These are phyloP conservation scores for Pocillopora damicornis DNA, from an alignment of 64 coral and sea anemone genomes.

Conservation along the genomic window DNA sequence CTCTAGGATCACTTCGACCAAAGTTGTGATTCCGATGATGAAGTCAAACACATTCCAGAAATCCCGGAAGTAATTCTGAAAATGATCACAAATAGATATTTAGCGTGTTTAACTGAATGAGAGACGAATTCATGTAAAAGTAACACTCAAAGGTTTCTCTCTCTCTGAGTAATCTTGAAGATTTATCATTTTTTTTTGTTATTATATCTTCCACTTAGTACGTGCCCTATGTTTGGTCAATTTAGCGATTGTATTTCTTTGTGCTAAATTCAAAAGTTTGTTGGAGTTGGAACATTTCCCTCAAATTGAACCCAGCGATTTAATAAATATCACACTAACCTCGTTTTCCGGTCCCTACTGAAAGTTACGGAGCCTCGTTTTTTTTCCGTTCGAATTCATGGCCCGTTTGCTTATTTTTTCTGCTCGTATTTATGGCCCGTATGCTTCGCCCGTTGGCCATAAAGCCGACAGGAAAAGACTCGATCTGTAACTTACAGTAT, in stretches of 20 bases:
- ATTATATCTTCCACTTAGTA: too few species aligned
- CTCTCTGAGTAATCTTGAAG: too few species aligned
- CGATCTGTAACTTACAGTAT: too few species aligned
- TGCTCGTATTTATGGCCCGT: too few species aligned
- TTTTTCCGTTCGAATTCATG: neutral
- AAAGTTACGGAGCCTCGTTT: neutral
- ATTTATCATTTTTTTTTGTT: too few species aligned
- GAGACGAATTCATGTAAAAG: too few species aligned
- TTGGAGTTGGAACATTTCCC: neutral
- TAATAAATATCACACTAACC: neutral
- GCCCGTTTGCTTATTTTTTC: neutral
- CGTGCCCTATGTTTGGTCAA: too few species aligned
- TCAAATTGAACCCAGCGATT: neutral
- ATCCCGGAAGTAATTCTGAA: slow-evolving; percentile 98
- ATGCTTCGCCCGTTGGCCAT: too few species aligned
- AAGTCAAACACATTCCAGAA: slow-evolving; percentile 99
- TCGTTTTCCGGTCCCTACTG: neutral
- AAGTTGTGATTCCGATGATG: slow-evolving; percentile 82
- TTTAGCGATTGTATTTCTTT: too few species aligned
- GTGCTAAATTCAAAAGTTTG: too few species aligned
- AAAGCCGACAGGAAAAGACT: too few species aligned
- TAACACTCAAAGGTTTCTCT: too few species aligned
- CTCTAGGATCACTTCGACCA: slow-evolving; percentile 62
- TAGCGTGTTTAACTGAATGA: neutral
- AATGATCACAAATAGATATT: neutral